Percentiles rank a stretch among this genome's conserved stretches.
phyloP scores from a whole-genome alignment of 2,797 vertebrate genomes.

The Myotis pilosus region DNA sequence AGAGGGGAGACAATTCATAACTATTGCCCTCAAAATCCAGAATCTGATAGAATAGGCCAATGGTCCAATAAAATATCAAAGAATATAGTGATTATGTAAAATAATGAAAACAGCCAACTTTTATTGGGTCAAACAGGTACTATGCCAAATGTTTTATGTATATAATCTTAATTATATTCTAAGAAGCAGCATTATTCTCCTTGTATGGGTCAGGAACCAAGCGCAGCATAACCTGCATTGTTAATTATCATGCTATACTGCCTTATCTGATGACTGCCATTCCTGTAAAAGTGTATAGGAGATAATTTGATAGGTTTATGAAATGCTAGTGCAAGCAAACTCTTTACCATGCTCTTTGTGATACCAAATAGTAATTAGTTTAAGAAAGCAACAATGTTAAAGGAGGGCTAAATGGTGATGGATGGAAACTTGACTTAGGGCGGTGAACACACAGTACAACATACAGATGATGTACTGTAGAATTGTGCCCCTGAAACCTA shows the following conservation, averaged over 20 bases:
- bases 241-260: background rate
- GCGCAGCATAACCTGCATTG: background rate
- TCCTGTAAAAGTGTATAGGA: background rate
- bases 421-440: background rate
- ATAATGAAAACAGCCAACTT: background rate
- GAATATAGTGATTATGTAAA: background rate
- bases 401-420: background rate
- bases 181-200: background rate
- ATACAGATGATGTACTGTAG: background rate
- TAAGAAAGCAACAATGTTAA: background rate
- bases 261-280: background rate
- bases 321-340: background rate
- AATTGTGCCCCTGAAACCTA: background rate
- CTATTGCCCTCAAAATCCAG: background rate
- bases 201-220: background rate
- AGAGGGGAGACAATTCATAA: background rate
- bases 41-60: background rate
- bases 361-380: background rate
- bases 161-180: background rate
- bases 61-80: background rate
- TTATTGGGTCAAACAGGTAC: background rate
- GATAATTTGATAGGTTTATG: background rate
- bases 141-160: background rate
- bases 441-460: background rate
- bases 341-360: background rate